These are phyloP conservation scores for Tridacna gigas DNA, from an alignment of 2,888 invertebrate species.

Conservation along the genomic window DNA sequence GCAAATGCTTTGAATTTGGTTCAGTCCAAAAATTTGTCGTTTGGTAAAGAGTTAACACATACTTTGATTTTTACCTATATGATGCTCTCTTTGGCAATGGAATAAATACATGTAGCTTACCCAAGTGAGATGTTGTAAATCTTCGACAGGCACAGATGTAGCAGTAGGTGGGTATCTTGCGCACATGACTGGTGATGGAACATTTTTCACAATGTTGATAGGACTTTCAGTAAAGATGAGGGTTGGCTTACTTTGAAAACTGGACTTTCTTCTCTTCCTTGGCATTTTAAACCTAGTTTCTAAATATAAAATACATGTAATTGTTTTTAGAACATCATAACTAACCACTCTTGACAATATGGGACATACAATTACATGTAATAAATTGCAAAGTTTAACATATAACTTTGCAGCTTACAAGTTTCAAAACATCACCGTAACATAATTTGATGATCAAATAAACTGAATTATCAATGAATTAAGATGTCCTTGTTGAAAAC, in stretches of 20 bases:
- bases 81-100: neutral
- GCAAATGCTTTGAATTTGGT: neutral
- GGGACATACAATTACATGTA: too few species aligned
- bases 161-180: slow-evolving; percentile 69
- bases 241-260: slow-evolving; percentile 57
- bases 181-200: slow-evolving; percentile 69
- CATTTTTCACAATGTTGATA: slow-evolving; percentile 66
- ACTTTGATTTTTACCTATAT: neutral
- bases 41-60: neutral
- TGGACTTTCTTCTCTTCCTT: slow-evolving; percentile 62
- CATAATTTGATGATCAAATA: too few species aligned
- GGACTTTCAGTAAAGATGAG: slow-evolving; percentile 73
- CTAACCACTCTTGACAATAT: too few species aligned
- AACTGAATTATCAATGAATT: too few species aligned
- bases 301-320: neutral
- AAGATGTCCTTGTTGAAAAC: too few species aligned
- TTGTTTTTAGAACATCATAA: too few species aligned
- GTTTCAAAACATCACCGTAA: too few species aligned
- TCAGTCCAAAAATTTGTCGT: neutral
- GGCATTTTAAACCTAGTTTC: slow-evolving; percentile 61
- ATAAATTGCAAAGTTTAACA: too few species aligned
- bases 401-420: too few species aligned
- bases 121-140: slow-evolving; percentile 64
- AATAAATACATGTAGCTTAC: slow-evolving; percentile 47
- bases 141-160: slow-evolving; percentile 58